Base-by-base conservation (phyloP, 2,888 invertebrate species). In the Meghimatium bilineatum region DNA sequence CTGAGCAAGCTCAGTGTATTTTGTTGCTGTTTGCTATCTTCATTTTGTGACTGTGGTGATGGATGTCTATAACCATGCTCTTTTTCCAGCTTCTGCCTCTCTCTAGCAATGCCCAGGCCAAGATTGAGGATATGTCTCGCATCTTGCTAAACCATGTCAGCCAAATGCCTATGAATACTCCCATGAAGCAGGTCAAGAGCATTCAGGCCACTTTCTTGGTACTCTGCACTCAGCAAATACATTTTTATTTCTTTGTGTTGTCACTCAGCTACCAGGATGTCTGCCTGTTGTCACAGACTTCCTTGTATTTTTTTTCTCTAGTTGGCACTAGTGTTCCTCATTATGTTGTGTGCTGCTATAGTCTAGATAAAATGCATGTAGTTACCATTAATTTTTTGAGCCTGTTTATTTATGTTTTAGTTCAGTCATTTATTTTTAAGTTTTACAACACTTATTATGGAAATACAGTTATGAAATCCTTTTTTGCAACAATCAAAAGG, bases 91-190 rank as follows among this genome's bases (percentile, higher is more conserved):
- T 93, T 63, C 88, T 93, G 83, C 92, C 92, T 81, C 88, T 93
- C 79, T 92, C 92, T 80, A 91, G 92, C 82, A 93, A 93, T 87
- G 93, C 93, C 79, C 93, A 99, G 93, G 99, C 99, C 20, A 99
- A 98, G 95, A 99, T 99, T 87, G 99, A 99, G 94, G 99, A 99
- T 92, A 98, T 99, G 96, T 98, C 98, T 79, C 96, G 98, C 89
- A 94, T 99, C 80, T 97, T 99, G 94, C 97, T 99, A 94, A 93
- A 92, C 88, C 91, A 93, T 88, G 93, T 93, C 87, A 93, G 92
- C 89, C 92, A 92, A 88, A 91, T 92, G 91, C 92, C 91, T 69
- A 90, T 90, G 89, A 91, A 90, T 87, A 90, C 90, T 66, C 90
- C 91, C 67, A 91, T 91, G 91, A 91, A 91, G 85, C 91, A 91